Evolutionary conservation across 2,888 invertebrate genomes (phyloP), one percentile per base, ranked within the genome.

Genomic region (Philereme transversata): DNA sequence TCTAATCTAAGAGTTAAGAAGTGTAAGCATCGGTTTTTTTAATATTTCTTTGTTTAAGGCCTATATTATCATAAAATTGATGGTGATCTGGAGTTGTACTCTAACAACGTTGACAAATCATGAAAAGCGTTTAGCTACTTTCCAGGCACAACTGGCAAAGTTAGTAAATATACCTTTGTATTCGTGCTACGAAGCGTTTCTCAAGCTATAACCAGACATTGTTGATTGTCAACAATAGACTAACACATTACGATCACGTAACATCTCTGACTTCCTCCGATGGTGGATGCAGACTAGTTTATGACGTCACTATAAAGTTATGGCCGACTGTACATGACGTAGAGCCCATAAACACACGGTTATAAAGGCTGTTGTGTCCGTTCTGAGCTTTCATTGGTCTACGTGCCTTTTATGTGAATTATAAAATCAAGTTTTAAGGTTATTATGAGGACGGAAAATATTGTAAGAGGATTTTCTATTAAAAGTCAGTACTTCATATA

Each of bases 271-370:
- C 68, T 71, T 75, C 67, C 73, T 67, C 68, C 36, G 22, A 43
- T 44, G 56, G 41, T 68, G 67, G 69, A 71, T 72, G 74, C 70
- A 68, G 62, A 72, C 64, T 59, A 64, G 71, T 79, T 79, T 78
- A 81, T 76, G 76, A 72, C 68, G 69, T 76, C 70, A 69, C 75
- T 72, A 75, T 75, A 73, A 75, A 72, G 78, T 81, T 77, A 81
- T 73, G 69, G 67, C 67, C 66, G 63, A 68, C 65, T 78, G 73
- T 74, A 68, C 70, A 75, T 75, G 75, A 76, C 69, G 70, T 71
- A 70, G 72, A 65, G 71, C 71, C 64, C 73, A 77, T 81, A 77
- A 81, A 82, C 77, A 78, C 72, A 64, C 67, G 66, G 71, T 60
- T 71, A 73, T 76, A 76, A 80, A 76, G 69, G 66, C 69, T 22